A percentile compares a stretch with the other conserved stretches of the same genome.
Conservation (phyloP, 1,140 invertebrate genomes). For the Euwallacea similis region DNA sequence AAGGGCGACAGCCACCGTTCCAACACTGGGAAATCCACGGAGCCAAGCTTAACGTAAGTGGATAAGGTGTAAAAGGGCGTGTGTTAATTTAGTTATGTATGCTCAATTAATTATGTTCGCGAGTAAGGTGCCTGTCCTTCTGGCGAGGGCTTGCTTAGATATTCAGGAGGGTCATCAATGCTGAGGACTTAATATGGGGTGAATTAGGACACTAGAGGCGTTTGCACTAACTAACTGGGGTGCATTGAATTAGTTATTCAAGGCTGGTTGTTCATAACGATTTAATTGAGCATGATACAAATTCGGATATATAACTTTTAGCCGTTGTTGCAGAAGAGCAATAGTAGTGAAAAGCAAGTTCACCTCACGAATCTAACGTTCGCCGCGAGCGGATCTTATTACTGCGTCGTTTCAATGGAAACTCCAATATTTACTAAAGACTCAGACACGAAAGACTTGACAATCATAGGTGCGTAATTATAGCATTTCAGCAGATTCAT, state of each 20-base stretch:
- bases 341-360: constrained; percentile 73
- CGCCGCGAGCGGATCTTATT: constrained; percentile 70
- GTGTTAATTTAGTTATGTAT: no score
- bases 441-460: constrained; percentile 69
- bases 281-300: no score
- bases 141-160: not conserved
- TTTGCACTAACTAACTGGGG: no score
- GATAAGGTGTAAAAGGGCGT: no score
- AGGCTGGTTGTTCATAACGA: no score
- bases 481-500: no score
- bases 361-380: constrained; percentile 73
- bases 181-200: no score
- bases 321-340: constrained; percentile 59
- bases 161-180: not conserved
- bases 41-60: constrained; percentile 73
- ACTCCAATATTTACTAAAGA: constrained; percentile 76
- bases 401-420: constrained; percentile 74
- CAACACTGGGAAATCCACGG: constrained; percentile 66
- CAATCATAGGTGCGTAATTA: constrained; percentile 69
- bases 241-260: no score
- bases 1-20: constrained; percentile 72
- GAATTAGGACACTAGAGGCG: constrained; percentile 8
- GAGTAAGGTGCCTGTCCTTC: not conserved
- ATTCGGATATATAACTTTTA: no score
- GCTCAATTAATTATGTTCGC: no score